A percentile compares a stretch with the other conserved stretches of the same genome.
phyloP scores from a whole-genome alignment of 2,888 invertebrate species.

The Cybosia mesomella region DNA sequence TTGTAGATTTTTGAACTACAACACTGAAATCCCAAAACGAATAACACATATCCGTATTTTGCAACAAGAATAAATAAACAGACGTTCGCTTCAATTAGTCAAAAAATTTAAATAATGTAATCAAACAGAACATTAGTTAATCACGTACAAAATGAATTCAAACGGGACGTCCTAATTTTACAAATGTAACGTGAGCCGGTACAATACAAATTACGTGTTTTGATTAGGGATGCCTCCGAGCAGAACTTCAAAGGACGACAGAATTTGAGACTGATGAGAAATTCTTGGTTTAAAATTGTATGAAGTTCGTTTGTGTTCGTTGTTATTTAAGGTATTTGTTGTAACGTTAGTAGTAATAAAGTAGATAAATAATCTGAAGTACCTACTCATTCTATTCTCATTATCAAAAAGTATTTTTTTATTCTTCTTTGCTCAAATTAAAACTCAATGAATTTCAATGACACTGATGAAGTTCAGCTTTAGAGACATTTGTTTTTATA shows the following conservation, averaged over 20 bases:
- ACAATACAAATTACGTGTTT: conserved; percentile 50
- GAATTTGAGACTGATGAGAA: neutral
- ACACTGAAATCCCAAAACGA: neutral
- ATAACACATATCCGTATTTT: neutral
- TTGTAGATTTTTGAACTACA: neutral
- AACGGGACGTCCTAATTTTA: conserved; percentile 55
- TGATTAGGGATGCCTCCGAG: conserved; percentile 34
- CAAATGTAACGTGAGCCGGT: conserved; percentile 44
- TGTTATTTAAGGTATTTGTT: neutral
- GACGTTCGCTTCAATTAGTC: conserved; percentile 15
- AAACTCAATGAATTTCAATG: no score
- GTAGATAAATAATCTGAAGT: neutral
- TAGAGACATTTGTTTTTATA: no score
- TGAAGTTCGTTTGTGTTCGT: neutral
- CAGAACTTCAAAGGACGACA: conserved; percentile 17
- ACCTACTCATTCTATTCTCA: neutral
- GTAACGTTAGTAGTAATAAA: neutral
- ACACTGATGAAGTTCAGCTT: no score
- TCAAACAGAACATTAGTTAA: conserved; percentile 45
- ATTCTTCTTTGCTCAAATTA: neutral
- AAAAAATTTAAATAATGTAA: conserved; percentile 39
- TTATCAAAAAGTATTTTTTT: neutral
- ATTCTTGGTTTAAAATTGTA: conserved; percentile 9
- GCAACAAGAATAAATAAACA: neutral
- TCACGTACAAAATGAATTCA: conserved; percentile 45